These are phyloP conservation scores for Acyrthosiphon pisum DNA, from an alignment of 1,140 invertebrate genomes.

Conservation along the genomic window DNA sequence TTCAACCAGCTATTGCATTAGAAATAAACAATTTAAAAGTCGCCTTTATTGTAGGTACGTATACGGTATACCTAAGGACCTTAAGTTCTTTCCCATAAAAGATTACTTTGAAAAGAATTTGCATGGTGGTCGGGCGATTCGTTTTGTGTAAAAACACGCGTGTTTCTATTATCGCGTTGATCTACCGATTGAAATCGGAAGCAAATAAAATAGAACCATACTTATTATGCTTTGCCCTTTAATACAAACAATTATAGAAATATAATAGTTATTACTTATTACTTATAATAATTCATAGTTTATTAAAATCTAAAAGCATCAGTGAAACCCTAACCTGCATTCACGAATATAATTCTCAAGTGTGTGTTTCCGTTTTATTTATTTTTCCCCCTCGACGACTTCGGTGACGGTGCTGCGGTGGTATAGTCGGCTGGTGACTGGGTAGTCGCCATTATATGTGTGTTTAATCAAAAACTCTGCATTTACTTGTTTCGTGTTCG, in stretches of 20 bases:
- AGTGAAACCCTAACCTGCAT: background rate
- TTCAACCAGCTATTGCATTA: background rate
- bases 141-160: background rate
- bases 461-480: conserved; percentile 25
- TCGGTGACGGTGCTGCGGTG: background rate
- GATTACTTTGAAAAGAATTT: background rate
- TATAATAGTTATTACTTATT: background rate
- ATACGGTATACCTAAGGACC: background rate
- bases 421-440: background rate
- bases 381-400: background rate
- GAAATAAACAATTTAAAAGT: background rate
- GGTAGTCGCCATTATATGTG: background rate
- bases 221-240: background rate
- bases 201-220: background rate
- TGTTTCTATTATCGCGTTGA: background rate
- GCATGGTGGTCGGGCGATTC: background rate
- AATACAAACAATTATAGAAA: background rate
- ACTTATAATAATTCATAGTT: background rate
- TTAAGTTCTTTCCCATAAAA: background rate
- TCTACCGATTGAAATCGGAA: background rate
- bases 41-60: background rate
- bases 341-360: background rate
- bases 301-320: background rate
- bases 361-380: background rate
- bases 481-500: background rate